Evolutionary conservation across 1,140 invertebrate genomes (phyloP).

Genomic region (Sitodiplosis mosellana): DNA sequence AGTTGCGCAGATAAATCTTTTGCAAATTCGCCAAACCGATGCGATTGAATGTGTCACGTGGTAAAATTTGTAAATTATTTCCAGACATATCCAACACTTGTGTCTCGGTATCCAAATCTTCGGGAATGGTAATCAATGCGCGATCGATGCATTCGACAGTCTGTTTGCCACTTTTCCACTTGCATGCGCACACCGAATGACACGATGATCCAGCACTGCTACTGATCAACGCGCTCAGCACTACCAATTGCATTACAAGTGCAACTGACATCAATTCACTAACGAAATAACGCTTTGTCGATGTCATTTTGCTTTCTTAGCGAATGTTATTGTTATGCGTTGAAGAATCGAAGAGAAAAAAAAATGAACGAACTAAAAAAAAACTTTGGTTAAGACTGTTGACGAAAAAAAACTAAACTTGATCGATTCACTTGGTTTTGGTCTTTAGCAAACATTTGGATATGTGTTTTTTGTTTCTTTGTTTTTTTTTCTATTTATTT

Average conservation of each 20-base stretch:
- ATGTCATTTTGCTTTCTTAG: neutral
- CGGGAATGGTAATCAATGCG: slow-evolving; percentile 60
- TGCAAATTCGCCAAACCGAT: slow-evolving; percentile 71
- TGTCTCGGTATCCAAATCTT: slow-evolving; percentile 63
- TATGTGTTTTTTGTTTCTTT: neutral
- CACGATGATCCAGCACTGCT: slow-evolving; percentile 27
- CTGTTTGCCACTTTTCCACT: slow-evolving; percentile 83
- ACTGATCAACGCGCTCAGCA: neutral
- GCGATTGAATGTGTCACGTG: slow-evolving; percentile 58
- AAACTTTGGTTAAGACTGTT: neutral
- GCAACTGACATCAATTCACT: neutral
- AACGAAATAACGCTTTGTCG: neutral
- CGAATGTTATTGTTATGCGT: neutral
- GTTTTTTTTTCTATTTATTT: neutral
- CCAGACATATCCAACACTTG: slow-evolving; percentile 77
- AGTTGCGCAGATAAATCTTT: slow-evolving; percentile 60
- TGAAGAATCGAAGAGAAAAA: neutral
- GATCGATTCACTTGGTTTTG: neutral
- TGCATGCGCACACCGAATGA: slow-evolving; percentile 64
- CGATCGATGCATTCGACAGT: slow-evolving; percentile 74
- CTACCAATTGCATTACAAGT: neutral
- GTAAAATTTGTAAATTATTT: slow-evolving; percentile 66
- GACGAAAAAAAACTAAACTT: neutral
- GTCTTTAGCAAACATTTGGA: neutral
- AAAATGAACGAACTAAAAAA: neutral